phyloP scores from a whole-genome alignment of 1,140 invertebrate genomes.

The Ips typographus region DNA sequence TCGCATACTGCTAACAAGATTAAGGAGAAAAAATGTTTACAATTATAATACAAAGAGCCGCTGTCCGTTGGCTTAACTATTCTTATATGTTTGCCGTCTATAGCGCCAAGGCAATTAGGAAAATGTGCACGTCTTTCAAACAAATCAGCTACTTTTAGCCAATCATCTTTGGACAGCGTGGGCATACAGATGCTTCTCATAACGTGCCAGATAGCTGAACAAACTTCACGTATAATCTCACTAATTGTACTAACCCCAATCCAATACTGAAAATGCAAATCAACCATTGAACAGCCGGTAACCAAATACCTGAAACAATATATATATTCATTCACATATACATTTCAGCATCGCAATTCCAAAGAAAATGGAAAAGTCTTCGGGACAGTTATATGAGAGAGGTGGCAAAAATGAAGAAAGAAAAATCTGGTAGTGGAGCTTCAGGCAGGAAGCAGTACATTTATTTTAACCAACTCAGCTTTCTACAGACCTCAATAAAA shows the following conservation, averaged over 20 bases:
- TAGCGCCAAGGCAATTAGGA: slow-evolving; percentile 48
- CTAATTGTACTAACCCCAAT: slow-evolving; percentile 27
- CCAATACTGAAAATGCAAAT: slow-evolving; percentile 40
- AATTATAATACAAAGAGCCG: slow-evolving; percentile 49
- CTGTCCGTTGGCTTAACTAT: slow-evolving; percentile 44
- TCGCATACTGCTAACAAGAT: slow-evolving; percentile 25
- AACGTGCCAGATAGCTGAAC: slow-evolving; percentile 42
- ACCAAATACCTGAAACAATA: slow-evolving; percentile 40
- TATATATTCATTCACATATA: neutral
- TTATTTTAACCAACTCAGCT: slow-evolving; percentile 9
- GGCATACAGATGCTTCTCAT: slow-evolving; percentile 38
- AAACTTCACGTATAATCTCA: slow-evolving; percentile 44
- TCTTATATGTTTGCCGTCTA: slow-evolving; percentile 54
- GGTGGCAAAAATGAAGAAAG: slow-evolving; percentile 5
- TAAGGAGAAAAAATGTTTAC: slow-evolving; percentile 47
- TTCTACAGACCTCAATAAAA: slow-evolving; percentile 2
- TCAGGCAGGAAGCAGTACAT: neutral
- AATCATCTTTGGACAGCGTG: slow-evolving; percentile 34
- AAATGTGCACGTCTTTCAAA: slow-evolving; percentile 47
- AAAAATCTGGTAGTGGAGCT: neutral
- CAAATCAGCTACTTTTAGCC: slow-evolving; percentile 27
- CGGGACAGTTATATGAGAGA: slow-evolving; percentile 6
- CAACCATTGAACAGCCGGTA: slow-evolving; percentile 37
- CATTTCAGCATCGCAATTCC: slow-evolving; percentile 2
- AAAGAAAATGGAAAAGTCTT: slow-evolving; percentile 17